These are phyloP conservation scores for Sarcophaga variegata DNA, from an alignment of 2,888 invertebrate genomes.

Conservation along the genomic window DNA sequence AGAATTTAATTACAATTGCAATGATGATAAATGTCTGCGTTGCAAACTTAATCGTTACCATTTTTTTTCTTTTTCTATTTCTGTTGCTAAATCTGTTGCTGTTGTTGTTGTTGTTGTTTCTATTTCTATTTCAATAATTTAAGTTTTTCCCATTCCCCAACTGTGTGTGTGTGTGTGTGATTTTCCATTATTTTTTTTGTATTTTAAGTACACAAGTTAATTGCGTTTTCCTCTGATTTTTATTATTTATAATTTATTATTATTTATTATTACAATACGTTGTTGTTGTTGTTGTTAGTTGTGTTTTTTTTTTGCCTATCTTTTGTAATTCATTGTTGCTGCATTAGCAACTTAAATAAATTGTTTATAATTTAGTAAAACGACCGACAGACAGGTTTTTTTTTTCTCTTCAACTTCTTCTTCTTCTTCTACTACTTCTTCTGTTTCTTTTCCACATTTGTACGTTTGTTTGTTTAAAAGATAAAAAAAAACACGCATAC, in stretches of 20 bases:
- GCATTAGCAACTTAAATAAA: constrained; percentile 66
- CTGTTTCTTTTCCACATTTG: neutral
- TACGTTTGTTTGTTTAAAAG: constrained; percentile 42
- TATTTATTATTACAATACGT: constrained; percentile 26
- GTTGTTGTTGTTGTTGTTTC: too few species aligned
- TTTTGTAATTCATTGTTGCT: constrained; percentile 51
- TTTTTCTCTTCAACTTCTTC: neutral
- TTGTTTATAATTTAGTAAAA: constrained; percentile 67
- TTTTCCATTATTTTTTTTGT: neutral
- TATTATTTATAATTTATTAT: constrained; percentile 55
- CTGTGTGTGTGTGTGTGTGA: too few species aligned
- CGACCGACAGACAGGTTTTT: constrained; percentile 26
- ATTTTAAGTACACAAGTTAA: constrained; percentile 56
- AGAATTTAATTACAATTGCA: constrained; percentile 28
- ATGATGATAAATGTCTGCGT: constrained; percentile 23
- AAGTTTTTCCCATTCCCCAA: too few species aligned
- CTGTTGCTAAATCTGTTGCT: too few species aligned
- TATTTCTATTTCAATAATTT: too few species aligned
- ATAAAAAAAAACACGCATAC: constrained; percentile 43
- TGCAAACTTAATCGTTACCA: constrained; percentile 56
- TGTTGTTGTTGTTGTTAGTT: constrained; percentile 32
- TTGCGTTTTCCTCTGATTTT: constrained; percentile 64
- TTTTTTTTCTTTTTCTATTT: neutral
- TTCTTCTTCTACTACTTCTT: neutral
- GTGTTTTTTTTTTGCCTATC: neutral